Conservation (phyloP, 2,113 vertebrate genomes). For the Eidolon helvum region DNA sequence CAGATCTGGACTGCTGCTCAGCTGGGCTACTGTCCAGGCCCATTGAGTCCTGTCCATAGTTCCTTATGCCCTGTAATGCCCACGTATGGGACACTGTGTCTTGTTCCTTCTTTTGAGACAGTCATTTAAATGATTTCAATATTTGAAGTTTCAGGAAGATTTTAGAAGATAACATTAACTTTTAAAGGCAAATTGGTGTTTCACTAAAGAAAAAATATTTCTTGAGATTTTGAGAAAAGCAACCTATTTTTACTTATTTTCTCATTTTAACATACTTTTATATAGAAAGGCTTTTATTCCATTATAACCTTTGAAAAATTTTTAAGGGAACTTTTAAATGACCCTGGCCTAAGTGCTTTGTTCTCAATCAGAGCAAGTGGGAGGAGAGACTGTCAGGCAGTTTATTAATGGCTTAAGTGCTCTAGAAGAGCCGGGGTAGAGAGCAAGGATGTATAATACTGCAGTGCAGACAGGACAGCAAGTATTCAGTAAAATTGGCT, state of each 20-base stretch:
- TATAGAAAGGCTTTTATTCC: conserved; percentile 32
- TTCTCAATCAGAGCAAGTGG: not conserved
- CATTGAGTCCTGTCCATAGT: fast-evolving
- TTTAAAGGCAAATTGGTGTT: conserved; percentile 4
- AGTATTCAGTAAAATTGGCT: conserved; percentile 33
- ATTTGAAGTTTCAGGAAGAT: not conserved
- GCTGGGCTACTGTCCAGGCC: not conserved
- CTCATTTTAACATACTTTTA: not conserved
- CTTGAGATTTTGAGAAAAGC: conserved; percentile 39
- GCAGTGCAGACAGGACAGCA: not conserved
- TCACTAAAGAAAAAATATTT: not conserved
- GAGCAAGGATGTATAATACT: not conserved
- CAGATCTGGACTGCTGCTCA: too few relatives aligned
- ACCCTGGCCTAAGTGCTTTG: not conserved
- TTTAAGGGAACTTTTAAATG: conserved; percentile 25
- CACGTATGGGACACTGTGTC: not conserved
- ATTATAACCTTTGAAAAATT: not conserved
- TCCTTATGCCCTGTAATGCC: not conserved
- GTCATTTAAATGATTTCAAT: not conserved
- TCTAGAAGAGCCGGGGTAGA: not conserved
- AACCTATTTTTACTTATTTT: not conserved
- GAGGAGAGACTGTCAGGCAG: not conserved
- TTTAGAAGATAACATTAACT: conserved; percentile 18
- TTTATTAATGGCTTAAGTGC: not conserved
- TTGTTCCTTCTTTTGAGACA: not conserved